Base-by-base conservation (phyloP, 2,888 invertebrate species). In the Cataglyphis livida region DNA sequence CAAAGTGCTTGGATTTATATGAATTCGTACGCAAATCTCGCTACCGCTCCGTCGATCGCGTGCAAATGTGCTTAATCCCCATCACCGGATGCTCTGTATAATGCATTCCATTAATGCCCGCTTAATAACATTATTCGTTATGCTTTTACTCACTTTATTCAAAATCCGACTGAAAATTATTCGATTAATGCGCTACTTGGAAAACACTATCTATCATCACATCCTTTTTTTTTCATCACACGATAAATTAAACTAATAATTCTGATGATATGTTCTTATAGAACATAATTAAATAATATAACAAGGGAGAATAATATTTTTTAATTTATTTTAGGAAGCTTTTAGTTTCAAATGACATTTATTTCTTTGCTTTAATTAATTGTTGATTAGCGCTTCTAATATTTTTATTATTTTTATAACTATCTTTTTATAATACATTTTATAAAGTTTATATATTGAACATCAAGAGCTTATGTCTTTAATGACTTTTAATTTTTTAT, bases 31-130 rank as follows among this genome's bases (percentile, higher is more conserved):
- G 25, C 70, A 70, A 70, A 79, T 79, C 78, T 70, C 78, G 59
- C 57, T 68, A 61, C 59, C 48, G 78, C n/a, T 7, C 57, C 78
- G 78, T 68, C 68, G 70, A 78, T 68, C 68, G 59, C 59, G 59
- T 61, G 68, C 70, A 79, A 79, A 68, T 70, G 70, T 70, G 78
- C 70, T 79, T 68, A 61, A 79, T 79, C 78, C 61, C 78, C 78
- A 70, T 51, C 57, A 41, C 57, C 44, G 78, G 35, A 35, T 59
- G 59, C 61, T 61, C 44, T 35, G 35, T 79, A 70, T 70, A 79
- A 79, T 79, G 59, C 59, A 61, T 70, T 59, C 59, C 70, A 79
- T 70, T 70, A 79, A 79, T 70, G 44, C 44, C 44, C 70, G 70
- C 59, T 79, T 79, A 59, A 79, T 59, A 79, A 70, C 44, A 25